Base-by-base conservation (phyloP, 2,888 invertebrate species). In the Drosophila gaucha region DNA sequence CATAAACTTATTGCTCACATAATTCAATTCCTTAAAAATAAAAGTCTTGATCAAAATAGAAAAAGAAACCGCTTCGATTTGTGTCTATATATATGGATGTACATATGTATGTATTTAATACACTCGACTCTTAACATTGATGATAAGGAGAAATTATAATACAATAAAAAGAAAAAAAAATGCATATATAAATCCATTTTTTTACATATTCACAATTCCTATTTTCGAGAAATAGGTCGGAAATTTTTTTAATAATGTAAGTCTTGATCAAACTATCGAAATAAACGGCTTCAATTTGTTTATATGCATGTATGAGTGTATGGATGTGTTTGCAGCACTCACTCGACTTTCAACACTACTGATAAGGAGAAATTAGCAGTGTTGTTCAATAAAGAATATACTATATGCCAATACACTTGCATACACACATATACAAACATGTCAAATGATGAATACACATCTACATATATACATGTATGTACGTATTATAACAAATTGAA, bases 311-410 rank as follows among this genome's bases (percentile, higher is more conserved):
- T 20, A 24, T 10, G n/a, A 22, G 9, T 46, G 2, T 16, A 16
- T 30, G 6, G 30, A 4, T 30, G 12, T 26, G 5, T 20, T 31
- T 16, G 22, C 9, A 4, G 10, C 33, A 22, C 6, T 6, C 14
- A 44, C 20, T 63, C 14, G n/a, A 24, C 12, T 10, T 31, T 26
- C 20, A 28, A 26, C 30, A 24, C 10, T 33, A 43, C 38, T 54
- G 59, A 54, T 49, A 54, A 54, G 43, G 5, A 22, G 16, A 38
- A 38, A 46, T 41, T 10, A 31, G 22, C 50, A 51, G 46, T 46
- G 26, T 22, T 16, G 35, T 8, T 43, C 22, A 41, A 35, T 20
- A 3, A 28, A 50, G 28, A 46, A 26, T 50, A 2, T 18, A 5
- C 5, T 26, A 65, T 9, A 62, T 12, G 14, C 22, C 41, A 10